Evolutionary conservation across 1,140 invertebrate species (phyloP).

Genomic region (Monochamus saltuarius): DNA sequence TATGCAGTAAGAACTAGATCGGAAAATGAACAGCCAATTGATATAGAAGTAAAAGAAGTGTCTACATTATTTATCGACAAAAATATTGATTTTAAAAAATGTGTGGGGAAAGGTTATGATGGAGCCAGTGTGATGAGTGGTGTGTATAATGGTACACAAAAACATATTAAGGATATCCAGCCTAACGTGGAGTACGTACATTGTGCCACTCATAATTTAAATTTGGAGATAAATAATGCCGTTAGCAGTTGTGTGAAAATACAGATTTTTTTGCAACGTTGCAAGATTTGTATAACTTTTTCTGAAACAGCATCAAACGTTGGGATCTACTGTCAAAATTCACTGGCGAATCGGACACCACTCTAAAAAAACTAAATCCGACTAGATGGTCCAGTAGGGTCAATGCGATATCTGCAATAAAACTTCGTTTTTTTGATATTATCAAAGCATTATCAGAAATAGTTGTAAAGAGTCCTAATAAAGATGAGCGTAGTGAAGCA

Average conservation of each 20-base stretch:
- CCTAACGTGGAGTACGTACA: constrained; percentile 25
- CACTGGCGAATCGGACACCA: constrained; percentile 16
- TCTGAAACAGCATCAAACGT: constrained; percentile 14
- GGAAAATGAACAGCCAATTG: constrained; percentile 13
- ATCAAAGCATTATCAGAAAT: constrained; percentile 23
- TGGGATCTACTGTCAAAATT: constrained; percentile 21
- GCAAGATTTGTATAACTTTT: constrained; percentile 22
- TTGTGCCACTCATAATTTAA: constrained; percentile 18
- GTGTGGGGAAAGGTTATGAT: constrained; percentile 35
- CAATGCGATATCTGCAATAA: constrained; percentile 15
- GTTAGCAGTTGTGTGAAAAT: not conserved
- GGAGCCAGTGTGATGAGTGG: constrained; percentile 36
- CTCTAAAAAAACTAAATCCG: constrained; percentile 17
- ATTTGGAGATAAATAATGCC: constrained; percentile 14
- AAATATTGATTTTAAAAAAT: constrained; percentile 26
- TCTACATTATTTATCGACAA: constrained; percentile 1
- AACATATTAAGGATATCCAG: constrained; percentile 26
- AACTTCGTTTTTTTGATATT: constrained; percentile 17
- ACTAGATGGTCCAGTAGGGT: constrained; percentile 18
- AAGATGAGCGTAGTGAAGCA: constrained; percentile 16
- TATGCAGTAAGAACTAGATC: constrained; percentile 20
- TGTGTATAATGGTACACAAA: constrained; percentile 29
- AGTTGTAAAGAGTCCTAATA: constrained; percentile 16
- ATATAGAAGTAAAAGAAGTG: constrained; percentile 16
- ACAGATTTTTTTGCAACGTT: constrained; percentile 16